A percentile compares a stretch with the other conserved stretches of the same genome.
Conservation (phyloP, 2,797 vertebrate species). For the Tinamus major region DNA sequence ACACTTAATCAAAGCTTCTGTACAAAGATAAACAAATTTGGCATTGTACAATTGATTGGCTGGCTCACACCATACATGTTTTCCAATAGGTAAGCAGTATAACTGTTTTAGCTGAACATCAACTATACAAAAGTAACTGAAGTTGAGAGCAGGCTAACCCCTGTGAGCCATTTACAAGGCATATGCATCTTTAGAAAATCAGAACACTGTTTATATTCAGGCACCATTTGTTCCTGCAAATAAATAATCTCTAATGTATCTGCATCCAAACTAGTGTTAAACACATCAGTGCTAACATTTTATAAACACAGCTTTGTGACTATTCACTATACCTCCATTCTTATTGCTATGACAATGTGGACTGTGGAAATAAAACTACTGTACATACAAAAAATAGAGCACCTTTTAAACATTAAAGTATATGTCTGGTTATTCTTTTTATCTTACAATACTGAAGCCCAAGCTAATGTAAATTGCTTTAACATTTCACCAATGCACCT, state of each 20-base stretch:
- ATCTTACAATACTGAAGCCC: conserved; percentile 82
- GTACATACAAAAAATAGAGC: conserved; percentile 89
- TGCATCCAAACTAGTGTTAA: conserved; percentile 82
- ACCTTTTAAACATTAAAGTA: conserved; percentile 89
- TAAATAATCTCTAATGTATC: conserved; percentile 88
- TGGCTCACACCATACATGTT: conserved; percentile 79
- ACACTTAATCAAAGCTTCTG: conserved; percentile 92
- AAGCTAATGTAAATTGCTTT: conserved; percentile 72
- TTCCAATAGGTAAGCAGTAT: conserved; percentile 75
- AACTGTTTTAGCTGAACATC: conserved; percentile 80
- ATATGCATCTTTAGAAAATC: conserved; percentile 82
- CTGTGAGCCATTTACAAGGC: conserved; percentile 91
- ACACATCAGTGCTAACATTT: conserved; percentile 85
- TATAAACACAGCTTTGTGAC: conserved; percentile 83
- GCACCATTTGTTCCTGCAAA: conserved; percentile 91
- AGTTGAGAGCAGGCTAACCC: conserved; percentile 68
- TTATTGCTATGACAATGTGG: conserved; percentile 96
- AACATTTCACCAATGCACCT: conserved; percentile 69
- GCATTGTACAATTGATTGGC: conserved; percentile 81
- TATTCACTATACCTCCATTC: conserved; percentile 82
- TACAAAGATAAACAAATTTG: conserved; percentile 93
- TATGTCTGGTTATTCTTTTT: conserved; percentile 81
- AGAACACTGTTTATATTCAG: conserved; percentile 89
- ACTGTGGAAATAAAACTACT: conserved; percentile 90
- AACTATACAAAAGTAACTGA: conserved; percentile 77